phyloP scores from a whole-genome alignment of 2,888 invertebrate genomes.

The Tiphia femorata region DNA sequence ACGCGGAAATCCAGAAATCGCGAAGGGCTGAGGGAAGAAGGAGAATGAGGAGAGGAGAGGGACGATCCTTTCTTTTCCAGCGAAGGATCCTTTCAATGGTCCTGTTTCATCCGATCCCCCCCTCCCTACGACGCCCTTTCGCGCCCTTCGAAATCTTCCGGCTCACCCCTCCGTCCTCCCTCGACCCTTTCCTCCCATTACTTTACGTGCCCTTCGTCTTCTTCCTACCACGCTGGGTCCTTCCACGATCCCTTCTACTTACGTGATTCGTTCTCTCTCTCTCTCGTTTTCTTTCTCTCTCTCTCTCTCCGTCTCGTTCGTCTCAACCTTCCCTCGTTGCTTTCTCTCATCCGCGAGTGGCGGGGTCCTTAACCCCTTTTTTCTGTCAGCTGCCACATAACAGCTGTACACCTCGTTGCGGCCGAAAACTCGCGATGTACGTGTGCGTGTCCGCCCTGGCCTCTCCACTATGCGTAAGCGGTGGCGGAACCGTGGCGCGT shows the following conservation, averaged over 20 bases:
- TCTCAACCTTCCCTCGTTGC: conserved; percentile 29
- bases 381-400: conserved; percentile 65
- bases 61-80: conserved; percentile 21
- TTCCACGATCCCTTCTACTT: conserved; percentile 32
- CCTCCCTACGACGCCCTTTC: no score
- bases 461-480: no score
- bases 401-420: conserved; percentile 57
- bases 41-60: conserved; percentile 8
- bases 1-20: conserved; percentile 66
- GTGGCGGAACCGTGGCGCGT: no score
- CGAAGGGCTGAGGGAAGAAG: conserved; percentile 48
- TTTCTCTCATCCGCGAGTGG: conserved; percentile 30
- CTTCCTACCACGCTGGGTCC: conserved; percentile 32
- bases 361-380: conserved; percentile 67
- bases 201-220: conserved; percentile 14
- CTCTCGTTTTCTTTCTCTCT: neutral
- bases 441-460: conserved; percentile 11
- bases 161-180: conserved; percentile 20
- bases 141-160: no score
- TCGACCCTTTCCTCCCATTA: neutral
- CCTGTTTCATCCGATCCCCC: conserved; percentile 13
- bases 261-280: neutral
- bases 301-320: conserved; percentile 33
- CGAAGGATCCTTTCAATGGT: conserved; percentile 29
- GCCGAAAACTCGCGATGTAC: neutral